Evolutionary conservation across 2,113 vertebrate genomes (phyloP).

Genomic region (Leptosomus discolor): DNA sequence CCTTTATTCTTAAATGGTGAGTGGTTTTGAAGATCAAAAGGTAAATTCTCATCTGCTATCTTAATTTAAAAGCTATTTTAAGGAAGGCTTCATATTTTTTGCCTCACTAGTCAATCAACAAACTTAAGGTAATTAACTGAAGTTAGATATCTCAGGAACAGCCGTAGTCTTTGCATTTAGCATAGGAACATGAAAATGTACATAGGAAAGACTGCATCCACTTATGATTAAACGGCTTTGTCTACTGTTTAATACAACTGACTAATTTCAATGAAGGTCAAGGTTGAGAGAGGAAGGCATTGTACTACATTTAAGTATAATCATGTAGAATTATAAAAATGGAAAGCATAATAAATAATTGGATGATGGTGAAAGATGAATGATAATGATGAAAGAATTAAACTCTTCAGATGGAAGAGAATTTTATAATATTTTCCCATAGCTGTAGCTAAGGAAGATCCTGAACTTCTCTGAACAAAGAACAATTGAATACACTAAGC

Average conservation of each 20-base stretch:
- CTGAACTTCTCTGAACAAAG: background rate
- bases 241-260: background rate
- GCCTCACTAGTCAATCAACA: background rate
- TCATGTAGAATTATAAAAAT: background rate
- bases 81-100: background rate
- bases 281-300: background rate
- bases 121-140: background rate
- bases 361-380: background rate
- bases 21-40: background rate
- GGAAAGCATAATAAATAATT: background rate
- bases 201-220: background rate
- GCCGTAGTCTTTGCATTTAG: background rate
- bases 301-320: background rate
- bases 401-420: background rate
- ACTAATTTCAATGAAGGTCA: background rate
- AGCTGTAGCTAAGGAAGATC: background rate
- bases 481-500: background rate
- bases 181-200: background rate
- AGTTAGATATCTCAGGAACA: background rate
- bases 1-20: background rate
- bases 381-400: no score
- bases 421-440: background rate
- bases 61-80: conserved; percentile 20
- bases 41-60: conserved; percentile 14
- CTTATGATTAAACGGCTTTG: background rate